A percentile compares a stretch with the other conserved stretches of the same genome.
Conservation (phyloP, 2,113 vertebrate genomes). For the Arenaria interpres region DNA sequence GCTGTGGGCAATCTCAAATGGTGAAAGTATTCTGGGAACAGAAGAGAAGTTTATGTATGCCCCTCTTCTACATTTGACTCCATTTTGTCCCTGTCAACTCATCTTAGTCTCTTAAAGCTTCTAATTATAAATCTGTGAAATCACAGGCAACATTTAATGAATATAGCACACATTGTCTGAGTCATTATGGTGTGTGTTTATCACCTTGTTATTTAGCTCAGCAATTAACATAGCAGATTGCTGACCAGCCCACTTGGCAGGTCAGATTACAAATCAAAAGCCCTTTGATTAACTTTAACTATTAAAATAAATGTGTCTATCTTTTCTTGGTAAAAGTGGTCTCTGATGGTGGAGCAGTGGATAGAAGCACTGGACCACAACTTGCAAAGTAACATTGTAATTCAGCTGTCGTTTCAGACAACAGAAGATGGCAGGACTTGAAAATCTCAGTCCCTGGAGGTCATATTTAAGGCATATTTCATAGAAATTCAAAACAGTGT, state of each 20-base stretch:
- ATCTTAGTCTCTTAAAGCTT: neutral
- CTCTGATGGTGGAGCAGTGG: neutral
- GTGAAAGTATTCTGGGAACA: neutral
- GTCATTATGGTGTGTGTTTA: neutral
- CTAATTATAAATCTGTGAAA: slow-evolving; percentile 23
- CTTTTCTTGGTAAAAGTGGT: neutral
- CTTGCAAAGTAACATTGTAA: neutral
- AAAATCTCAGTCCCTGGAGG: neutral
- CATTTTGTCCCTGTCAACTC: slow-evolving; percentile 4
- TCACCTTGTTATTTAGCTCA: slow-evolving; percentile 12
- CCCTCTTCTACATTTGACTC: neutral
- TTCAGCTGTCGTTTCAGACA: neutral
- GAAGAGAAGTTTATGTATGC: neutral
- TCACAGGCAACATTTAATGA: neutral
- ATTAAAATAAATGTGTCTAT: neutral
- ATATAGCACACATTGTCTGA: neutral
- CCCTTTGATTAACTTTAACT: neutral
- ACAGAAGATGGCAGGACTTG: neutral
- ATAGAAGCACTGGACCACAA: neutral
- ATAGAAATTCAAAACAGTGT: neutral
- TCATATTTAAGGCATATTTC: neutral
- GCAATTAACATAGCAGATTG: slow-evolving; percentile 14
- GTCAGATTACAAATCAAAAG: neutral
- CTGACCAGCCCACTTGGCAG: neutral
- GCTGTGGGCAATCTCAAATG: neutral